These are phyloP conservation scores for Drosophila kepulauana DNA, from an alignment of 1,140 invertebrate genomes.

Conservation along the genomic window DNA sequence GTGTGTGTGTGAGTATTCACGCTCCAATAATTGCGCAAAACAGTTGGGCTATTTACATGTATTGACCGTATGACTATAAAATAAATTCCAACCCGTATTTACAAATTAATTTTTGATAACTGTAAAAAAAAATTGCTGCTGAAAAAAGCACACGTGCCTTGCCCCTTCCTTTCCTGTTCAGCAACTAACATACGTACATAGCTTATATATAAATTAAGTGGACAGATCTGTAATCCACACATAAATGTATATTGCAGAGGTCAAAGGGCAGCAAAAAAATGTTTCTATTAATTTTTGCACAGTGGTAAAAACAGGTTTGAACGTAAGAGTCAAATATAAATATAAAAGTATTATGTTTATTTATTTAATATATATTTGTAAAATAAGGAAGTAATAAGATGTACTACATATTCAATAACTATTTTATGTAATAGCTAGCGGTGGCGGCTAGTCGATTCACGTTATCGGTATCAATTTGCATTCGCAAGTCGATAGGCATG, in stretches of 20 bases:
- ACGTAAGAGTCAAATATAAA: background rate
- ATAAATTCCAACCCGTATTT: slow-evolving; percentile 46
- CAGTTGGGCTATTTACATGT: slow-evolving; percentile 51
- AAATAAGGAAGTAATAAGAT: too few species aligned
- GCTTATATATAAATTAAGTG: slow-evolving; percentile 16
- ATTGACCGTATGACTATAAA: slow-evolving; percentile 54
- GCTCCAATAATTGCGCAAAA: slow-evolving; percentile 74
- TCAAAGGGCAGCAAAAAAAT: slow-evolving; percentile 27
- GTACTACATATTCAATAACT: too few species aligned
- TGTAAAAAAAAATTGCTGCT: slow-evolving; percentile 20
- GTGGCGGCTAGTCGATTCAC: too few species aligned
- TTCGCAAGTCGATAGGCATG: too few species aligned
- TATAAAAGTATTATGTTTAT: too few species aligned
- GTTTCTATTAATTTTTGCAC: slow-evolving; percentile 14
- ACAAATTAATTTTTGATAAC: slow-evolving; percentile 51
- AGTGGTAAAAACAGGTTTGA: slow-evolving; percentile 1
- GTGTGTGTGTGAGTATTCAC: slow-evolving; percentile 42
- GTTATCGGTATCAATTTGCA: too few species aligned
- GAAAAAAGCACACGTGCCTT: slow-evolving; percentile 14
- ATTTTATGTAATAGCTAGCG: too few species aligned
- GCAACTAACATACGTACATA: background rate
- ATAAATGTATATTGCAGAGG: slow-evolving; percentile 5
- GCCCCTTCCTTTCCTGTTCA: background rate
- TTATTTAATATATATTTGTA: too few species aligned
- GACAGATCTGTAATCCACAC: slow-evolving; percentile 12